Percentiles rank a stretch among this genome's conserved stretches.
Evolutionary conservation across 1,140 invertebrate genomes (phyloP).

Genomic region (Leptinotarsa undecemlineata): DNA sequence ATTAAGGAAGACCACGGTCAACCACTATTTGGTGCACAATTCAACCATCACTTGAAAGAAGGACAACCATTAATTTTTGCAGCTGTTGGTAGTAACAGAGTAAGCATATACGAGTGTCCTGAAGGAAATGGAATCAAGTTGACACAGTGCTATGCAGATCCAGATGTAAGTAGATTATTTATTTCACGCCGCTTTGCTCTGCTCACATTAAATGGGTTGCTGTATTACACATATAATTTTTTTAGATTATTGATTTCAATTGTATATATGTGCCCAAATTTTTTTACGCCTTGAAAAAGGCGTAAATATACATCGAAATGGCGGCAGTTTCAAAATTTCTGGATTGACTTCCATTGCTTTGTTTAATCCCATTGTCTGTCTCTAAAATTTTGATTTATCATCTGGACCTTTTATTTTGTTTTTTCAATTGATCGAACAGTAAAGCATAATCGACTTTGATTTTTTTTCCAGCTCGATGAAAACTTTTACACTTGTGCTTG

Average conservation of each 20-base stretch:
- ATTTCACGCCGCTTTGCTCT: background rate
- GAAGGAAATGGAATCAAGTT: conserved; percentile 80
- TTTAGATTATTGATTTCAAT: background rate
- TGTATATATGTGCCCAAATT: too few species aligned
- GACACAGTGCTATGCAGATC: conserved; percentile 90
- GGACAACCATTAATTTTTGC: conserved; percentile 89
- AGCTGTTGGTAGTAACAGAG: conserved; percentile 90
- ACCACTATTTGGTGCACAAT: conserved; percentile 91
- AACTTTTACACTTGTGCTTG: conserved; percentile 97
- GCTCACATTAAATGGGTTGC: too few species aligned
- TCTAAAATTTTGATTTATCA: too few species aligned
- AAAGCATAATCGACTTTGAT: too few species aligned
- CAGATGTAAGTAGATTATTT: conserved; percentile 67
- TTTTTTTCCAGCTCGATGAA: conserved; percentile 74
- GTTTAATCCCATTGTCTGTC: too few species aligned
- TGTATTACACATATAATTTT: background rate
- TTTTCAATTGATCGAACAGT: too few species aligned
- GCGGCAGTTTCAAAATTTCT: too few species aligned
- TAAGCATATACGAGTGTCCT: conserved; percentile 91
- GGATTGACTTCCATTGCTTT: too few species aligned
- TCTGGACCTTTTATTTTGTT: too few species aligned
- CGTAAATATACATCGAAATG: too few species aligned
- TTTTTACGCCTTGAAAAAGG: too few species aligned
- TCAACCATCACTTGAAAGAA: conserved; percentile 86
- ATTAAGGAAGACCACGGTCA: conserved; percentile 92